Evolutionary conservation across 64 coral and sea anemone genomes (phyloP), one percentile per base, ranked within the genome.

Genomic region (Pocillopora damicornis): DNA sequence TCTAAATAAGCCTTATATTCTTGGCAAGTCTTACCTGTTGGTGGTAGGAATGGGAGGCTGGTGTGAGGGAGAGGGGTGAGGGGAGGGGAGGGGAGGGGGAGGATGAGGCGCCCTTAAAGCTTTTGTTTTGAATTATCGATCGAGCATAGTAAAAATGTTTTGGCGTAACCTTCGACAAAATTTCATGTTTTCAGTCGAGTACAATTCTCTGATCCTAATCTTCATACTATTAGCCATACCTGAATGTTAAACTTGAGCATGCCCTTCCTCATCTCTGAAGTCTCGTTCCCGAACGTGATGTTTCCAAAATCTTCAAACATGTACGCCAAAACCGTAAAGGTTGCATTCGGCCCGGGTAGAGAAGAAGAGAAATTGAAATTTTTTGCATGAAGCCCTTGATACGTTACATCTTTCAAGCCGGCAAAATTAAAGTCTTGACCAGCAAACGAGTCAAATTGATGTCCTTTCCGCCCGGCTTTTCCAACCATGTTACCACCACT

Each of bases 221-320:
- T 30, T 30, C 30, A 30, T 30, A 30, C 30, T 30, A 30, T 30
- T 30, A 30, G 42, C 3, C 42, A 51, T 72, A 85, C 81, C 81
- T 85, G 63, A 25, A 85, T 85, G 35, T 85, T 85, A 58, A 85
- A 85, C 81, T 85, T 85, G 18, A 85, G 81, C 81, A 85, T 85
- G 9, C 81, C 81, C 62, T 85, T 68, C 16, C 81, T 71, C 81
- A 85, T 85, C 37, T 73, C 81, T 12, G 81, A 58, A 12, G 81
- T 85, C 35, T 85, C 81, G 20, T 85, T 85, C 4, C 81, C 81
- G 25, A 85, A 85, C 37, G 81, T 85, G 37, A 72, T 85, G 64
- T 85, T 85, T 26, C 81, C 81, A 22, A 17, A 42, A 2, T 59
- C 81, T 13, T 85, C 20, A 85, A 85, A 85, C 81, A 85, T 85